Conservation (phyloP, 1,140 invertebrate genomes). For the Papilio aristodemus region DNA sequence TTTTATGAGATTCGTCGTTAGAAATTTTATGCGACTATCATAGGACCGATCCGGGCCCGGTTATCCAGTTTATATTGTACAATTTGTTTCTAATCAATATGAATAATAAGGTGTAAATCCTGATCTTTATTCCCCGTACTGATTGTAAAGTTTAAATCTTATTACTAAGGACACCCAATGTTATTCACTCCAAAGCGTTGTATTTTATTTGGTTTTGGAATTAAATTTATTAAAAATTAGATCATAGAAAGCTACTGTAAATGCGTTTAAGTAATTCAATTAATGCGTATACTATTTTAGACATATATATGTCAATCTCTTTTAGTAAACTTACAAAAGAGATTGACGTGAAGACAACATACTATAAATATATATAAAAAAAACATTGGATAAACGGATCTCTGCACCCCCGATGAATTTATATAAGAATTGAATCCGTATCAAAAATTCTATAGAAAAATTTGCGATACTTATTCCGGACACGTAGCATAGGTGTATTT, state of each 20-base stretch:
- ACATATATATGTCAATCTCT: no score
- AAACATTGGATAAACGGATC: background rate
- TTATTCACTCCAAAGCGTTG: no score
- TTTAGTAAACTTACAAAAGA: no score
- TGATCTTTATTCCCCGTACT: background rate
- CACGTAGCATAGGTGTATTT: slow-evolving; percentile 77
- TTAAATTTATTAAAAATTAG: no score
- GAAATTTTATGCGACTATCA: slow-evolving; percentile 71
- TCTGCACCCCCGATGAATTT: slow-evolving; percentile 2
- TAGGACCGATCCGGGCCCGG: slow-evolving; percentile 39
- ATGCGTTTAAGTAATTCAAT: no score
- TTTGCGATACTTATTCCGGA: slow-evolving; percentile 58
- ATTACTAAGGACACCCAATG: no score
- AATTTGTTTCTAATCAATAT: slow-evolving; percentile 52
- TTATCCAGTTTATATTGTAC: slow-evolving; percentile 15
- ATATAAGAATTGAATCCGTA: slow-evolving; percentile 21
- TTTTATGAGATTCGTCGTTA: slow-evolving; percentile 75
- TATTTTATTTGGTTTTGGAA: no score
- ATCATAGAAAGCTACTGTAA: no score
- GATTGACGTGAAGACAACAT: background rate
- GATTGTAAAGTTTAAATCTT: background rate
- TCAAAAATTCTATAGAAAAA: slow-evolving; percentile 27
- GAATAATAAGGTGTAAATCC: slow-evolving; percentile 43
- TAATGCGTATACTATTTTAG: no score
- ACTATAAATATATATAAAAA: background rate